These are phyloP conservation scores for Amiota minor DNA, from an alignment of 2,888 invertebrate species.

Conservation along the genomic window DNA sequence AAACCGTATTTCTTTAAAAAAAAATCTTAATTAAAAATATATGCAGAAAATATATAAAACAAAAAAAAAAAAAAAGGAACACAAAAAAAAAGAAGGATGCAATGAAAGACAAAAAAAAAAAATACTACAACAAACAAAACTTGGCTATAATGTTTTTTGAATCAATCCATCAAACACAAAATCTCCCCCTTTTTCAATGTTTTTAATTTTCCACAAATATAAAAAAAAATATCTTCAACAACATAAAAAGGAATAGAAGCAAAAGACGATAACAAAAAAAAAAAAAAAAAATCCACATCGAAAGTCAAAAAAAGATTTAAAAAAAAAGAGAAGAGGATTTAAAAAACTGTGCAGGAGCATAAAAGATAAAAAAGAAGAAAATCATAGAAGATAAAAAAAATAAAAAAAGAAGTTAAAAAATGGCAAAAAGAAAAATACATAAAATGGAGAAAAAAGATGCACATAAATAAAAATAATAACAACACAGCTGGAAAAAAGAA, in stretches of 20 bases:
- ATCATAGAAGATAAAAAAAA: constrained; percentile 39
- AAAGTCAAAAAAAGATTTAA: constrained; percentile 46
- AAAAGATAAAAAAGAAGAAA: constrained; percentile 47
- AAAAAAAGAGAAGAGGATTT: constrained; percentile 47
- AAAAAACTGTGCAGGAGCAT: constrained; percentile 33
- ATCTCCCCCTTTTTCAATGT: constrained; percentile 64
- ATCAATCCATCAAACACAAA: constrained; percentile 63
- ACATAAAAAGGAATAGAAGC: constrained; percentile 29
- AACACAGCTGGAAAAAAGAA: constrained; percentile 44
- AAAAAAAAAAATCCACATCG: constrained; percentile 42
- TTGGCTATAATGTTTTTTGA: constrained; percentile 74
- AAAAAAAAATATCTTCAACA: constrained; percentile 32
- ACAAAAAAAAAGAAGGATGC: constrained; percentile 50
- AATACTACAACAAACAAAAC: constrained; percentile 43
- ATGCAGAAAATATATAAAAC: constrained; percentile 54
- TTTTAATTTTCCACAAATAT: constrained; percentile 64
- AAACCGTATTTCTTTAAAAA: constrained; percentile 42
- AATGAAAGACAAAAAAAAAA: constrained; percentile 52
- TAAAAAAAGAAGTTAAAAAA: constrained; percentile 43
- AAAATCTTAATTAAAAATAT: constrained; percentile 54
- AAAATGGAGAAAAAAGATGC: constrained; percentile 53
- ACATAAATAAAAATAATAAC: constrained; percentile 49
- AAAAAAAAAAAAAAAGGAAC: constrained; percentile 61
- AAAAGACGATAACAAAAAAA: constrained; percentile 40
- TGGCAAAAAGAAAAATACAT: constrained; percentile 44